These are phyloP conservation scores for Chrysodeixis includens DNA, from an alignment of 2,888 invertebrate genomes.

Conservation along the genomic window DNA sequence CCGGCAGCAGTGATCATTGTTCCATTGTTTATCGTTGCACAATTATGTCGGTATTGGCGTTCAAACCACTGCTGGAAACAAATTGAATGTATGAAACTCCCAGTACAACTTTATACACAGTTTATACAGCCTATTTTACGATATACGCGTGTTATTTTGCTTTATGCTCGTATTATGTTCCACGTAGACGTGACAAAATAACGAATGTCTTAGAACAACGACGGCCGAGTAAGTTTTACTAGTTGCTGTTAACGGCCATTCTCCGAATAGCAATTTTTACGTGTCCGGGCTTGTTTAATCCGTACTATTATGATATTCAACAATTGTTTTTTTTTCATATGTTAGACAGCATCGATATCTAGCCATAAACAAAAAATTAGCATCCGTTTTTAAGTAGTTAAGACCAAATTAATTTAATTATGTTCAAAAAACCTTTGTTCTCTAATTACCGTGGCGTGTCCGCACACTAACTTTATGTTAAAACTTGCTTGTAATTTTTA, in stretches of 20 bases:
- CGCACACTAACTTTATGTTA: no score
- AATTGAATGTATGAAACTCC: constrained; percentile 81
- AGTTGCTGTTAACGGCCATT: constrained; percentile 27
- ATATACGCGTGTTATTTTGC: constrained; percentile 78
- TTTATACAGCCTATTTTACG: constrained; percentile 75
- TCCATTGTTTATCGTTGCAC: constrained; percentile 76
- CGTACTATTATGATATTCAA: no score
- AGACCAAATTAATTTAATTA: no score
- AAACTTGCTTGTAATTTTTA: no score
- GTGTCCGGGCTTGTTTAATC: no score
- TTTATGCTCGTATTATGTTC: constrained; percentile 72
- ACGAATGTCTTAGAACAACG: constrained; percentile 42
- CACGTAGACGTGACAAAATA: constrained; percentile 48
- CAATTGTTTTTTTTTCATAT: no score
- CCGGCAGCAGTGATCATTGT: constrained; percentile 70
- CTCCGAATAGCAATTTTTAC: no score
- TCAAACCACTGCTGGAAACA: constrained; percentile 72
- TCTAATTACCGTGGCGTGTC: no score
- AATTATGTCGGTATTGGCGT: constrained; percentile 69
- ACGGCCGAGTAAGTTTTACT: constrained; percentile 43
- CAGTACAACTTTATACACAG: constrained; percentile 70
- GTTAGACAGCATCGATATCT: no score
- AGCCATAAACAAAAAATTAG: no score
- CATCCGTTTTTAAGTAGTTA: no score
- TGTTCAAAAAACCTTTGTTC: no score